Evolutionary conservation across 1,140 invertebrate genomes (phyloP), one percentile per base, ranked within the genome.

Genomic region (Aleiodes sp.): DNA sequence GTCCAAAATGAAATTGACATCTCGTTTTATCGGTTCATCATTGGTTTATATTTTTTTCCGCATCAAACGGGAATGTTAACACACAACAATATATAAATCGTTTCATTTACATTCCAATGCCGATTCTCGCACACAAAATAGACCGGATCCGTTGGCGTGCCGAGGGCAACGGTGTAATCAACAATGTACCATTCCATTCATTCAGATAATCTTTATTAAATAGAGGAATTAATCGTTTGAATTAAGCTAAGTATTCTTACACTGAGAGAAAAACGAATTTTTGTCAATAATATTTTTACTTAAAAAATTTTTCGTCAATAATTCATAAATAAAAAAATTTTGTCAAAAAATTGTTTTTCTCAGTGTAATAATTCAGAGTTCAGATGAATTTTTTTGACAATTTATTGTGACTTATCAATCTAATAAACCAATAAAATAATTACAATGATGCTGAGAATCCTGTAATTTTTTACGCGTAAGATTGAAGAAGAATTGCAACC

Each of bases 111-210:
- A 16, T 43, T n/a, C 39, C 39, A 43, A 43, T 43, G 39, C n/a
- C 39, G 39, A 43, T 16, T 43, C 39, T 21, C 46, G 46, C 46
- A 52, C 46, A 21, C 46, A 12, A 52, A 52, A 52, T 52, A 52
- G 46, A 52, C 16, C 46, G 46, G 46, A 52, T 24, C 46, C 8
- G 21, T 52, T 10, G 16, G 9, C 19, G 19, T 4, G 2, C 46
- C 46, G 46, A 52, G 46, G 46, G 46, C 19, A 52, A 16, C 19
- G 4, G 26, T 21, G 46, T 52, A 24, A 52, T 21, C 46, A 9
- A 52, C 26, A 24, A 16, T 24, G 46, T 21, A 52, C 26, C 46
- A 52, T 52, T 52, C n/a, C 46, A 24, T 52, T 24, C 19, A 52
- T 52, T 52, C 9, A 24, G 21, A 21, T 52, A 52, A 52, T 52